Evolutionary conservation across 2,113 vertebrate genomes (phyloP).

Genomic region (Ptyas mucosa): DNA sequence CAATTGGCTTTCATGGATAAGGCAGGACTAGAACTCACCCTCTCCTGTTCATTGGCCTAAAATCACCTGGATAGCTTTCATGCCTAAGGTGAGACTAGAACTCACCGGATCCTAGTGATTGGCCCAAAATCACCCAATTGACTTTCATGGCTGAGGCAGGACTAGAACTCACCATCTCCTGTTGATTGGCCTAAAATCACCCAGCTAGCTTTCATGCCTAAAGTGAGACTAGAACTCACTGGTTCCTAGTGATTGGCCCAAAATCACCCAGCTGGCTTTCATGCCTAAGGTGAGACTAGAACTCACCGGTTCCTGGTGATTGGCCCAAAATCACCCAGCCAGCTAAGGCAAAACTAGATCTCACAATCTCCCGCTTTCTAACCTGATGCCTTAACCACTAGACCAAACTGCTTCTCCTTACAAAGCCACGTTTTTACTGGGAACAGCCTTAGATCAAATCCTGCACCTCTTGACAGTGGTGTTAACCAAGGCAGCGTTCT

Average conservation of each 20-base stretch:
- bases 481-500: too few species aligned
- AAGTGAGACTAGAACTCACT: background rate
- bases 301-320: too few species aligned
- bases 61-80: background rate
- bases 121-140: too few species aligned
- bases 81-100: background rate
- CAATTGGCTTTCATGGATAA: background rate
- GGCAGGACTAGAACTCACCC: background rate
- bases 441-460: background rate
- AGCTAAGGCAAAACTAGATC: background rate
- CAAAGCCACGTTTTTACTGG: background rate
- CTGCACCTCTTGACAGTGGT: too few species aligned
- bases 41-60: background rate
- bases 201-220: background rate
- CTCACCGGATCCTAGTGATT: too few species aligned
- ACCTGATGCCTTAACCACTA: background rate
- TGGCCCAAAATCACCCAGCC: background rate
- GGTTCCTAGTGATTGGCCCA: too few species aligned
- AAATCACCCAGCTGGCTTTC: too few species aligned
- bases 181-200: background rate
- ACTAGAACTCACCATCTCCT: too few species aligned
- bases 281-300: too few species aligned
- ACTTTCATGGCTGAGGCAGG: too few species aligned
- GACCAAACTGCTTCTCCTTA: background rate
- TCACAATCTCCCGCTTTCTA: background rate